Base-by-base conservation (phyloP, 2,797 vertebrate genomes). In the Sebastes oblongus region DNA sequence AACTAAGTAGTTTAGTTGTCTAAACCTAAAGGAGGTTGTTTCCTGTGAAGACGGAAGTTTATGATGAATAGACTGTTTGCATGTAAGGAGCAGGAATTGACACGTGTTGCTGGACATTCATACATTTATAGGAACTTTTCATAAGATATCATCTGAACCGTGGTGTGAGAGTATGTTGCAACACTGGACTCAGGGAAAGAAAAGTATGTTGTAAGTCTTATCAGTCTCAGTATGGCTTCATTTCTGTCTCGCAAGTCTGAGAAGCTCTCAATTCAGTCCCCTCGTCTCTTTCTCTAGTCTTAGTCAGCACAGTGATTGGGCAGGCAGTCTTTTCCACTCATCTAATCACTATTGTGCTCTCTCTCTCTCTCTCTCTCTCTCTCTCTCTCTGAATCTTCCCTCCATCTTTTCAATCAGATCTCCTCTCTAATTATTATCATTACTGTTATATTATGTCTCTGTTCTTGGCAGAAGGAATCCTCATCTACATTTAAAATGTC, bases 401-500 rank as follows among this genome's bases (percentile, higher is more conserved):
- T 56, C 59, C 27, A 16, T 58, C 66, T 67, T 68, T 64, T 55
- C 56, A 59, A 32, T 70, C 72, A 62, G 24, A 61, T 67, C 58
- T 42, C 29, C 58, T 39, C 66, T 39, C n/a, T 67, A 62, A 67
- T 74, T 59, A 75, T 56, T 30, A 72, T 77, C 34, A 59, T 77
- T 39, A 77, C 29, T 69, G 64, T 56, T 59, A 11, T 46, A 74
- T 70, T 54, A 78, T 30, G 58, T 72, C 42, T 72, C 67, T 58
- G 36, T 34, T 64, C 54, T 76, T 73, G 55, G 73, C 73, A 70
- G 59, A 27, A 76, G n/a, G 61, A 73, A 54, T 71, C 66, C 69
- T 83, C 60, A 25, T 68, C 71, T 78, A 20, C n/a, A 0, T 81
- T 73, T 81, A 46, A 75, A 75, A 80, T 69, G 54, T 72, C 72